Evolutionary conservation across 2,888 invertebrate genomes (phyloP), one percentile per base, ranked within the genome.

Genomic region (Torymus tubicola): DNA sequence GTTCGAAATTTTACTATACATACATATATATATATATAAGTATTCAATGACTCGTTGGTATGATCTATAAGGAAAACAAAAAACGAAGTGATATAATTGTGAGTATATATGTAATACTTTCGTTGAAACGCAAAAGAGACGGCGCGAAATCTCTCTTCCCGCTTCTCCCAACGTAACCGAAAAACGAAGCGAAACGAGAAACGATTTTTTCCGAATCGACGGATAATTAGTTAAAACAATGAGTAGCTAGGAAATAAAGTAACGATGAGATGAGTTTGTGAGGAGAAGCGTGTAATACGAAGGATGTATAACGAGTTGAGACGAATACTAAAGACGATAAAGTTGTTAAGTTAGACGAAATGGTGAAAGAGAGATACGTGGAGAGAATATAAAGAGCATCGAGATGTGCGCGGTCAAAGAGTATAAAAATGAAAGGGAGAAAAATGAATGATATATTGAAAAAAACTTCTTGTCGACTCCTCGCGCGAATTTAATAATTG

Each of bases 271-370:
- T 8, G 42, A 42, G 42, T 42, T 42, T 69, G 57, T 55, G 61
- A 55, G 42, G 42, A 60, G 58, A 76, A 70, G 52, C 61, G 50
- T 67, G 55, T 69, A 24, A 18, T 63, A 65, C 64, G 31, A 68
- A 63, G 31, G 57, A 69, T 73, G n/a, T 69, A 52, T 42, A 65
- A 70, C 74, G 74, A 70, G 78, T 74, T 65, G 68, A 63, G 67
- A 75, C 18, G 74, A 76, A 78, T 78, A 81, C 70, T 81, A 80
- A 78, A 65, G 80, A 81, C 69, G 80, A 77, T 79, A 83, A 79
- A 82, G 64, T 71, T 69, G 53, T 42, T 58, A 64, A 65, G 42
- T 73, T 57, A 63, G n/a, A 50, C 52, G 24, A 60, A 24, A 13
- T 14, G 42, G 31, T 31, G 31, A 31, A n/a, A n/a, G 31, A 31